These are phyloP conservation scores for Meiosimyza decipiens DNA, from an alignment of 2,888 invertebrate genomes.

Conservation along the genomic window DNA sequence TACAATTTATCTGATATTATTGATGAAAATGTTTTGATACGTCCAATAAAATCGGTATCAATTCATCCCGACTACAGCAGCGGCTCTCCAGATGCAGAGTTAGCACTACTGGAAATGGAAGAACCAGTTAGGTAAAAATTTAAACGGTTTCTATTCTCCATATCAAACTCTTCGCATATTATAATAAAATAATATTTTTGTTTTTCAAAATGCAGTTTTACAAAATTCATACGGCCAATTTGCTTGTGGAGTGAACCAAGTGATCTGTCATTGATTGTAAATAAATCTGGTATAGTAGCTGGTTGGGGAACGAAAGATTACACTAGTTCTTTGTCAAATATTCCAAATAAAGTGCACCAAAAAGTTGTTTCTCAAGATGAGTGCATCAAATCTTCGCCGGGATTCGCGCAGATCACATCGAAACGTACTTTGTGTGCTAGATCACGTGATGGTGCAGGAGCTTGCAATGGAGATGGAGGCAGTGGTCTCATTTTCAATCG, in stretches of 20 bases:
- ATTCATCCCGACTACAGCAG: constrained; percentile 66
- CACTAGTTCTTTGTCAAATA: constrained; percentile 50
- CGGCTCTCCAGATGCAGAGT: constrained; percentile 66
- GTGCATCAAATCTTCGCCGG: constrained; percentile 67
- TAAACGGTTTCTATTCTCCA: too few species aligned
- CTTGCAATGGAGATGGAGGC: constrained; percentile 73
- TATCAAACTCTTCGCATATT: too few species aligned
- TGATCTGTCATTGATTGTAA: constrained; percentile 58
- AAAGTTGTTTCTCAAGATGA: constrained; percentile 68
- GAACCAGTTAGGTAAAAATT: constrained; percentile 49
- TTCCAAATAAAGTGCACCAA: constrained; percentile 66
- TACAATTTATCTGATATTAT: constrained; percentile 55
- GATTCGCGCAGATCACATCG: constrained; percentile 49
- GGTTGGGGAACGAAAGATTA: constrained; percentile 68
- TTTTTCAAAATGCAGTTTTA: constrained; percentile 42
- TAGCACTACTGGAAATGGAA: constrained; percentile 67
- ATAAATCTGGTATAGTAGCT: constrained; percentile 67
- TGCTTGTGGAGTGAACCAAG: constrained; percentile 60
- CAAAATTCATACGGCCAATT: constrained; percentile 55
- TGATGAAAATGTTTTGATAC: constrained; percentile 46
- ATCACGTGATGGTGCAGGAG: constrained; percentile 59
- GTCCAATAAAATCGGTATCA: constrained; percentile 51
- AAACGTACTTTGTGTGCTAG: constrained; percentile 61
- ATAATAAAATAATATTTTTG: constrained; percentile 21
- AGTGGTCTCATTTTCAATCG: constrained; percentile 68